These are phyloP conservation scores for Panagrolaimus sp. DNA, from an alignment of 1,140 invertebrate genomes.

Conservation along the genomic window DNA sequence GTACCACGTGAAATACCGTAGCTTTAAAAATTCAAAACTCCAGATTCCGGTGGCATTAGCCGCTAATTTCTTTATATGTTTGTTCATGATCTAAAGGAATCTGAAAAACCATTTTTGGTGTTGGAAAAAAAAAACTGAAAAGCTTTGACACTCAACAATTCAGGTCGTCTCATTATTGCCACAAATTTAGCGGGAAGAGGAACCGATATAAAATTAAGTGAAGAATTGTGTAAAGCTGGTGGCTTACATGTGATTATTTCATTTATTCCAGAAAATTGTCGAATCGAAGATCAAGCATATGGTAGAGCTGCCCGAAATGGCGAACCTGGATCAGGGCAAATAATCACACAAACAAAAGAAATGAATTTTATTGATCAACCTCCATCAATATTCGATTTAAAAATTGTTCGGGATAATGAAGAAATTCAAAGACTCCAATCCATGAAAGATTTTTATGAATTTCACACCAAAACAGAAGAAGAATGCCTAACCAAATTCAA, in stretches of 20 bases:
- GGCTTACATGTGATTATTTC: slow-evolving; percentile 60
- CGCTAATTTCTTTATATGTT: too few species aligned
- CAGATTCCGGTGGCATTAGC: too few species aligned
- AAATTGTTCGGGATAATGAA: background rate
- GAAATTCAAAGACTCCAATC: background rate
- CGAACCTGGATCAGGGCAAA: slow-evolving; percentile 34
- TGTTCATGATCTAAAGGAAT: too few species aligned
- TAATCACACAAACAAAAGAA: slow-evolving; percentile 10
- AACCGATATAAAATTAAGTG: slow-evolving; percentile 59
- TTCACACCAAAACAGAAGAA: background rate
- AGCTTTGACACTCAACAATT: background rate
- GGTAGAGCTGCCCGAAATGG: slow-evolving; percentile 59
- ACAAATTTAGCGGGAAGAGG: slow-evolving; percentile 61
- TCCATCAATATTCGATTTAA: background rate
- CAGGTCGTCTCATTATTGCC: slow-evolving; percentile 54
- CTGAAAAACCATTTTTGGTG: too few species aligned
- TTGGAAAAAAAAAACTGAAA: too few species aligned
- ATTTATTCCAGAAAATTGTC: slow-evolving; percentile 58
- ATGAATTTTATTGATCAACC: background rate
- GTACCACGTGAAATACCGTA: too few species aligned
- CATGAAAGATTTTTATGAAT: background rate
- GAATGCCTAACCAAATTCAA: background rate
- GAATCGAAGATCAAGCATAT: slow-evolving; percentile 60
- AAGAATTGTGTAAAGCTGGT: slow-evolving; percentile 47
- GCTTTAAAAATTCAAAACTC: too few species aligned